Base-by-base conservation (phyloP, 92 coral and sea anemone species). In the Plumapathes pennacea region DNA sequence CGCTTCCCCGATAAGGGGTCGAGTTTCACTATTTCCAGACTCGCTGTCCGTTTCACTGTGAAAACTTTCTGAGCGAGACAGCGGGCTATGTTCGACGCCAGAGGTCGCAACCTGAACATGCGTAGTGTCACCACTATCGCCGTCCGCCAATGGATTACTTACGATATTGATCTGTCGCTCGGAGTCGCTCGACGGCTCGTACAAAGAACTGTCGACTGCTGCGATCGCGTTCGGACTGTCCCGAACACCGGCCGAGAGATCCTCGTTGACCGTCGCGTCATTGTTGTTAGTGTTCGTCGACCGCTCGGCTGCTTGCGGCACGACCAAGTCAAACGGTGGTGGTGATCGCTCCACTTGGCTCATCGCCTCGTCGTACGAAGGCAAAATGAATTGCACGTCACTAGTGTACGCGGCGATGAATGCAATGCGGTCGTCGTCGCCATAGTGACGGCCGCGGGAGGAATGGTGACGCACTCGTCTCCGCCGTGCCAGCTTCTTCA, bases 281-380 rank as follows among this genome's bases (percentile, higher is more conserved):
- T 62, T 69, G 38, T 48, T 62, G 37, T 61, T 52, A 4, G 26
- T 48, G 23, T 53, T 32, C 2, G 71, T 33, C 2, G 38, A 21
- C 20, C 25, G 50, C 45, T 60, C 56, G 14, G 10, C 52, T 18
- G 36, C 22, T 1, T 32, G 20, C 43, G 28, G 50, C 13, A 86
- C 82, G 0, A 86, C 95, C 11, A 85, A 65, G 18, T 88, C 96
- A 46, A 88, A 88, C 7, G 99, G 72, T 2, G 99, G 99, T 0
- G 91, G 96, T 0, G 71, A 85, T 25, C 90, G 75, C 54, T 89
- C 76, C 11, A 77, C 85, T 55, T 88, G 94, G 62, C 67, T 88
- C 33, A 94, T 74, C 3, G 99, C 99, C 41, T 94, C 99, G 51
- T 94, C 99, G 52, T 94, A 94, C 1, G 99, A 94, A 14, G 99